Conservation (phyloP, 1,140 invertebrate species). For the Monomorium pharaonis region DNA sequence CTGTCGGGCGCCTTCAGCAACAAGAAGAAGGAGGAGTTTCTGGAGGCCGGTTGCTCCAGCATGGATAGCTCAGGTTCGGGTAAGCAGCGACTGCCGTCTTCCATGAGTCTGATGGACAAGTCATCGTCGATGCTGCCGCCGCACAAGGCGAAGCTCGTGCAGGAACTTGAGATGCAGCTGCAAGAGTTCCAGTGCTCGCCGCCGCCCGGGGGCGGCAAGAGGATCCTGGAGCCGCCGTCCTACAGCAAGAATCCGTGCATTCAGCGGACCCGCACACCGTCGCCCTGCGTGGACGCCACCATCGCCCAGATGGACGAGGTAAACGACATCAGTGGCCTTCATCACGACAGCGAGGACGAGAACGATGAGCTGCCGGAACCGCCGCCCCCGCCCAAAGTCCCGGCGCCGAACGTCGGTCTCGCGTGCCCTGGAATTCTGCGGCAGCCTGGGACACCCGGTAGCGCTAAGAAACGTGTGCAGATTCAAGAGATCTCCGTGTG, state of each 20-base stretch:
- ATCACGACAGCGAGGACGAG: conserved; percentile 84
- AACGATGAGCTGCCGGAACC: conserved; percentile 87
- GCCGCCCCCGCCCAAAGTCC: conserved; percentile 88
- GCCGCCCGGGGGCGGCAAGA: conserved; percentile 85
- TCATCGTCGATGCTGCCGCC: conserved; percentile 85
- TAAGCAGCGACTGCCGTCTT: conserved; percentile 86
- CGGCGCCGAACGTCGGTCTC: conserved; percentile 80
- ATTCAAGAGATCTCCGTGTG: conserved; percentile 95
- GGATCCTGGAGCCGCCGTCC: conserved; percentile 83
- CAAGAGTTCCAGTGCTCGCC: conserved; percentile 89
- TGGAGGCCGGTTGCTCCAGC: conserved; percentile 89
- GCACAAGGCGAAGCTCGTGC: conserved; percentile 88
- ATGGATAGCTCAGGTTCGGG: conserved; percentile 87
- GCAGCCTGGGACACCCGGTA: conserved; percentile 87
- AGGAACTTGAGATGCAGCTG: conserved; percentile 88
- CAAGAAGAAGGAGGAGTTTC: conserved; percentile 90
- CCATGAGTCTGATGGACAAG: conserved; percentile 78
- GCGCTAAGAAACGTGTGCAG: conserved; percentile 93
- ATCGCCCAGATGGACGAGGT: conserved; percentile 85
- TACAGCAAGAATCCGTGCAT: conserved; percentile 86
- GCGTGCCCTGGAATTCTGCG: conserved; percentile 87
- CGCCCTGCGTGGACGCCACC: conserved; percentile 85
- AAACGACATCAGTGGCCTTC: conserved; percentile 83
- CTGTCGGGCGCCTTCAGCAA: conserved; percentile 82
- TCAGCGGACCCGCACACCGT: conserved; percentile 80